Evolutionary conservation across 2,888 invertebrate species (phyloP).

Genomic region (Andrena praecox): DNA sequence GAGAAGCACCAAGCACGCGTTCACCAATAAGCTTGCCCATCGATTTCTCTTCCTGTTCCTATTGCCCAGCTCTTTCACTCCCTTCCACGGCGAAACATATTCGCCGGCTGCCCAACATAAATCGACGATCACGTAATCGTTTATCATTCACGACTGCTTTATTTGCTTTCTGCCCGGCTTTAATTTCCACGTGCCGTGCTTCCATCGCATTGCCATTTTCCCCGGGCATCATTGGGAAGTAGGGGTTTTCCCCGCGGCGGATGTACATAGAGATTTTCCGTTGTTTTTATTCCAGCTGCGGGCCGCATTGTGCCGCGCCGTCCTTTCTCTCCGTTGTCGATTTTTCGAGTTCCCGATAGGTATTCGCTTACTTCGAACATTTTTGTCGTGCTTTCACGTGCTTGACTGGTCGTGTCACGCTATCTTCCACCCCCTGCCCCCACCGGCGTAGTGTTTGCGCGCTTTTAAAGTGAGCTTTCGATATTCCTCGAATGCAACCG

Average conservation of each 20-base stretch:
- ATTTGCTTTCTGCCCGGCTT: conserved; percentile 27
- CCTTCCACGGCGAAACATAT: conserved; percentile 2
- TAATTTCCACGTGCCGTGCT: conserved; percentile 39
- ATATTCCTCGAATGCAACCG: conserved; percentile 7
- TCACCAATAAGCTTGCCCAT: conserved; percentile 38
- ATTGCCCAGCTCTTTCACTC: conserved; percentile 18
- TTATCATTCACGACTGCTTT: conserved; percentile 27
- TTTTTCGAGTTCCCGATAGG: conserved; percentile 31
- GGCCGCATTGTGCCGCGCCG: conserved; percentile 21
- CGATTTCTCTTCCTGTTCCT: conserved; percentile 47
- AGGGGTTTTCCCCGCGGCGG: neutral
- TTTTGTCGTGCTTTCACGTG: conserved; percentile 49
- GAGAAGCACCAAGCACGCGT: conserved; percentile 4
- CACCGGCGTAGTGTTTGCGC: neutral
- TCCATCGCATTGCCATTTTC: conserved; percentile 20
- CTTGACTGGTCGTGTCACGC: conserved; percentile 32
- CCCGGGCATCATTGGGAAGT: conserved; percentile 21
- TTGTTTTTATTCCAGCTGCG: conserved; percentile 33
- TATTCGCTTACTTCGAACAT: conserved; percentile 33
- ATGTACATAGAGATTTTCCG: conserved; percentile 15
- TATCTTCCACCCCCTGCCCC: neutral
- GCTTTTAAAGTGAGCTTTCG: conserved; percentile 26
- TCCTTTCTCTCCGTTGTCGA: conserved; percentile 35
- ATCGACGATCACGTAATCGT: conserved; percentile 40
- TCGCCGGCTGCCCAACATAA: neutral